phyloP scores from a whole-genome alignment of 2,888 invertebrate species.

The Pemphredon lugubris region DNA sequence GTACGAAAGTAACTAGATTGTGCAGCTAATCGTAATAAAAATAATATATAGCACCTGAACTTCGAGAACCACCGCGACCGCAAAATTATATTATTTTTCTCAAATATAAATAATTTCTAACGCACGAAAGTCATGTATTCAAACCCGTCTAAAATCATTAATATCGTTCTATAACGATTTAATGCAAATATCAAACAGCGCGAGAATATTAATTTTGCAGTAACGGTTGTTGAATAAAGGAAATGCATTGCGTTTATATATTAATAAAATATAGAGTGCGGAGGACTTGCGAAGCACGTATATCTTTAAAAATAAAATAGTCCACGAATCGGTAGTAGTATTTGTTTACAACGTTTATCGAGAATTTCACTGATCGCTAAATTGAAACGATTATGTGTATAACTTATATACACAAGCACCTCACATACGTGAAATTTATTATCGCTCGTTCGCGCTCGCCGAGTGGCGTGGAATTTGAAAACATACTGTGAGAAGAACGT shows the following conservation, averaged over 20 bases:
- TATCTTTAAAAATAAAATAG: background rate
- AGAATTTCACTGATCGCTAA: background rate
- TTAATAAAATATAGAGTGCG: constrained; percentile 15
- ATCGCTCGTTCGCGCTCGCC: constrained; percentile 12
- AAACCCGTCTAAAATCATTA: background rate
- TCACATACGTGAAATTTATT: constrained; percentile 33
- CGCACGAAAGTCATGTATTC: background rate
- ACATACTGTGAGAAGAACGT: background rate
- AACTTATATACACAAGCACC: constrained; percentile 57
- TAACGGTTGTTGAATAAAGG: constrained; percentile 12
- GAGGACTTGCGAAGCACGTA: constrained; percentile 10
- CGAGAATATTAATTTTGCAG: constrained; percentile 11
- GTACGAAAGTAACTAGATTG: constrained; percentile 52
- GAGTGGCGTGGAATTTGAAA: background rate
- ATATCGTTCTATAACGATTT: background rate
- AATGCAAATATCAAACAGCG: no score
- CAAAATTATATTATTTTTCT: constrained; percentile 25
- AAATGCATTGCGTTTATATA: constrained; percentile 4
- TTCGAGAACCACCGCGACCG: constrained; percentile 48
- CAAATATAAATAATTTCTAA: background rate
- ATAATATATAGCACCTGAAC: constrained; percentile 60
- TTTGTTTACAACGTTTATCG: constrained; percentile 7
- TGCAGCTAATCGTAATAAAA: constrained; percentile 49
- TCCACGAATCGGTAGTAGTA: background rate
- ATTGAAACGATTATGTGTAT: constrained; percentile 27